Evolutionary conservation across 1,140 invertebrate genomes (phyloP).

Genomic region (Drosophila kikkawai): DNA sequence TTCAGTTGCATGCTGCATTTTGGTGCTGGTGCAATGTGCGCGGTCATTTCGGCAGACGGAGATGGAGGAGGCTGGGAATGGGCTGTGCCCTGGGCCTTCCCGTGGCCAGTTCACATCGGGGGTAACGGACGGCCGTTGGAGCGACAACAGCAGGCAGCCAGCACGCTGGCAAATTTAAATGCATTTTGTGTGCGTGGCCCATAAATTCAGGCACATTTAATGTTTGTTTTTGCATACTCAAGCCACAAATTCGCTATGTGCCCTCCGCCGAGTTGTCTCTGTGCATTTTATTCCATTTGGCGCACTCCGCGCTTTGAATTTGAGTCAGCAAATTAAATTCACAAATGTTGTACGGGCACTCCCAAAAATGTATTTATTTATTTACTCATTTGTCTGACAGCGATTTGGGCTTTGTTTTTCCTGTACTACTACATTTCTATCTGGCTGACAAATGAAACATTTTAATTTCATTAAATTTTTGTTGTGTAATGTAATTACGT

Average conservation of each 20-base stretch:
- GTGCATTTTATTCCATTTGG: conserved; percentile 63
- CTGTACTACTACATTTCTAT: neutral
- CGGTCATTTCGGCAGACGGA: conserved; percentile 57
- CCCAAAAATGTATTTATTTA: conserved; percentile 66
- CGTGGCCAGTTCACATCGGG: neutral
- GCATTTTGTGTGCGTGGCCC: conserved; percentile 69
- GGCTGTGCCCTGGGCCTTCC: neutral
- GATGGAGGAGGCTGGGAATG: neutral
- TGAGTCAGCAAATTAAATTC: conserved; percentile 76
- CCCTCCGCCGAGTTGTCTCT: conserved; percentile 33
- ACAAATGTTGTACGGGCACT: conserved; percentile 47
- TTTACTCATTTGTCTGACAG: conserved; percentile 56
- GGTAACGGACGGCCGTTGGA: conserved; percentile 20
- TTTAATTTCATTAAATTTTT: conserved; percentile 74
- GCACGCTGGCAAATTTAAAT: conserved; percentile 68
- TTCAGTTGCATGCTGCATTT: conserved; percentile 57
- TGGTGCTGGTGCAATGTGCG: conserved; percentile 51
- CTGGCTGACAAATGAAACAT: conserved; percentile 64
- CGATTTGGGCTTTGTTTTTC: conserved; percentile 20
- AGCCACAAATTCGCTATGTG: conserved; percentile 56
- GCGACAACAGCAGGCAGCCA: conserved; percentile 42
- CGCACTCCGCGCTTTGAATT: conserved; percentile 49
- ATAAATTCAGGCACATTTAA: conserved; percentile 77
- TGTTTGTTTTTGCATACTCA: conserved; percentile 68
- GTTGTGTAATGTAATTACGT: conserved; percentile 61